phyloP scores from a whole-genome alignment of 2,888 invertebrate genomes.

The Spialia ferax region DNA sequence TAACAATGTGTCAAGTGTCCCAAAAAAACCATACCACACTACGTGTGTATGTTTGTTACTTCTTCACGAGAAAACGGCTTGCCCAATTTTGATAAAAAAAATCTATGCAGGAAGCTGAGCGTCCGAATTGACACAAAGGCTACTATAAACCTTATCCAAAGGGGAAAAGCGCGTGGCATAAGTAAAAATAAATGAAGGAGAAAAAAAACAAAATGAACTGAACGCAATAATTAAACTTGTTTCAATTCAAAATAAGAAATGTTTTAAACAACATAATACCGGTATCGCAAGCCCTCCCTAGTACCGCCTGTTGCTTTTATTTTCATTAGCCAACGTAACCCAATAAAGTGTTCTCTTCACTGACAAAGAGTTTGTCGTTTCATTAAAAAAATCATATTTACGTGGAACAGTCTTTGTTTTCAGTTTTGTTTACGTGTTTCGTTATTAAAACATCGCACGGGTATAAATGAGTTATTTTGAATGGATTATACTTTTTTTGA shows the following conservation, averaged over 20 bases:
- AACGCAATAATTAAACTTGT: too few relatives aligned
- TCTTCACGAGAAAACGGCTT: too few relatives aligned
- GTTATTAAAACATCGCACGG: slow-evolving; percentile 38
- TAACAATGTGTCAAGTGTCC: too few relatives aligned
- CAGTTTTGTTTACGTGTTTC: slow-evolving; percentile 52
- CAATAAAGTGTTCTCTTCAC: slow-evolving; percentile 71
- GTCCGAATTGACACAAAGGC: too few relatives aligned
- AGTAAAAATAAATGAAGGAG: too few relatives aligned
- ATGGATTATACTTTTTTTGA: neutral
- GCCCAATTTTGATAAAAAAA: too few relatives aligned
- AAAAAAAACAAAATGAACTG: too few relatives aligned
- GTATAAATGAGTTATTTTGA: slow-evolving; percentile 23
- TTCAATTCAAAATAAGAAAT: neutral
- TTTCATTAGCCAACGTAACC: slow-evolving; percentile 75
- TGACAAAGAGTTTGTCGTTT: slow-evolving; percentile 77
- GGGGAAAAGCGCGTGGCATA: too few relatives aligned
- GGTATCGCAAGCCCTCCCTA: slow-evolving; percentile 43
- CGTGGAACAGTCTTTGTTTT: slow-evolving; percentile 59
- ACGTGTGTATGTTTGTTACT: too few relatives aligned
- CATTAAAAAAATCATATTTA: slow-evolving; percentile 77
- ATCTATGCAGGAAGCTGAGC: too few relatives aligned
- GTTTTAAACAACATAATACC: neutral
- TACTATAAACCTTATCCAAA: too few relatives aligned
- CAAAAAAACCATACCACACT: too few relatives aligned
- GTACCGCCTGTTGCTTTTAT: slow-evolving; percentile 71